Evolutionary conservation across 1,140 invertebrate genomes (phyloP), one percentile per base, ranked within the genome.

Genomic region (Lethrus apterus): DNA sequence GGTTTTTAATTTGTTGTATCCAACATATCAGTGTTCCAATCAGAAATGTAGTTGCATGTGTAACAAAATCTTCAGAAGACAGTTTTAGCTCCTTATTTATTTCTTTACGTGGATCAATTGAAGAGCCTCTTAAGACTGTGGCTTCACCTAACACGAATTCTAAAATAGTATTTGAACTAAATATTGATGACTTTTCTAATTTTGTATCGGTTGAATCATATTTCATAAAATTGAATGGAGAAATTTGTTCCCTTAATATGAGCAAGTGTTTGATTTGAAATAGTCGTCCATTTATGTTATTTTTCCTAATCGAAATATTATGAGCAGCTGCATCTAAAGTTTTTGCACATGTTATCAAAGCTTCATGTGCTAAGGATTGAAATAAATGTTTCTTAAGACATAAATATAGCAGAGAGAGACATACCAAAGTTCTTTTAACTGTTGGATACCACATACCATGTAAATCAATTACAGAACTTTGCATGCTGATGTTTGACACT

Each of bases 381-480:
- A 99, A 99, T 24, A 95, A 95, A 45, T 86, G 81, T 56, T 83
- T 82, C 70, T 98, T 94, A 4, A 99, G 78, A 66, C 93, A 98
- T 42, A 93, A 76, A 68, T 96, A 98, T 0, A 99, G 72, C 52
- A 97, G 84, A 0, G 93, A 97, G 1, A 99, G 70, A 59, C 93
- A 97, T 15, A 98, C 87, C 4, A 99, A 67, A 0, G 95, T 95
- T 35, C 96, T 71, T 9, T 95, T 74, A 0, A 99, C 92, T 0
- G 91, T 95, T 0, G 96, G 96, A 72, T 98, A 98, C 96, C 96
- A 99, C 92, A 99, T 96, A 0, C 95, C 95, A 70, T 99, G 96
- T 7, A 98, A 71, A 74, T 99, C 95, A n/a, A n/a, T n/a, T n/a
- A n/a, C n/a, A n/a, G n/a, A n/a, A n/a, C n/a, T n/a, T n/a, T n/a